These are phyloP conservation scores for Haemorhous mexicanus DNA, from an alignment of 2,113 vertebrate genomes.

Conservation along the genomic window DNA sequence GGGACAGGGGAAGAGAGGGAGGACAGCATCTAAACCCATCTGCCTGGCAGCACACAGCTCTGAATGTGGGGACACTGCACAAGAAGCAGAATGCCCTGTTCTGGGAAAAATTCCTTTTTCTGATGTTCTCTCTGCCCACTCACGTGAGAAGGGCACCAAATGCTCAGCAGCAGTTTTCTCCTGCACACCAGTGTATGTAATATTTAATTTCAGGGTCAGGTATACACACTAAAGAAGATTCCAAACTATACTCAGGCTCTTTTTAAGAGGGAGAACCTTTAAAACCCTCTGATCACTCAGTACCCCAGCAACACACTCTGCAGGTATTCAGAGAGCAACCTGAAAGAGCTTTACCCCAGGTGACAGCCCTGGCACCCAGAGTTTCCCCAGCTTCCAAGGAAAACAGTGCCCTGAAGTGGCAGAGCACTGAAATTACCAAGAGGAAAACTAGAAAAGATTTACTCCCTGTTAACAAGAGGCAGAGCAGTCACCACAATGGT, in stretches of 20 bases:
- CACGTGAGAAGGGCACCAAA: not conserved
- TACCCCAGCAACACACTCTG: conserved; percentile 38
- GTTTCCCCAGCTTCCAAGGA: not conserved
- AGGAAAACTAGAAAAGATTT: not conserved
- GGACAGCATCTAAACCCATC: not conserved
- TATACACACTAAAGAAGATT: not conserved
- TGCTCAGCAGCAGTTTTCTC: not conserved
- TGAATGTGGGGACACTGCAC: accelerated
- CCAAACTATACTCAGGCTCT: not conserved
- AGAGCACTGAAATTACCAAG: not conserved
- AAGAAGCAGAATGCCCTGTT: not conserved
- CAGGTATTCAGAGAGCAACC: not conserved
- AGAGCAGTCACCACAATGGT: not conserved
- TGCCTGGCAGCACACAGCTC: not conserved
- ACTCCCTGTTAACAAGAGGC: not conserved
- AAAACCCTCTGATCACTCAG: conserved; percentile 44
- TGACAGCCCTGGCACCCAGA: not conserved
- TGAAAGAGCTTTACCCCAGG: not conserved
- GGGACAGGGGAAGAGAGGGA: not conserved
- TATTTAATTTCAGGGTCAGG: conserved; percentile 1
- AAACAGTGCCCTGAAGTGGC: not conserved
- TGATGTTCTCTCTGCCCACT: not conserved
- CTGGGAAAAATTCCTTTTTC: not conserved
- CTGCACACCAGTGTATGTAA: not conserved
- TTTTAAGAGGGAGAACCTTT: conserved; percentile 52